A percentile compares a stretch with the other conserved stretches of the same genome.
Conservation (phyloP, 1,140 invertebrate species). For the Caenorhabditis brenneri region DNA sequence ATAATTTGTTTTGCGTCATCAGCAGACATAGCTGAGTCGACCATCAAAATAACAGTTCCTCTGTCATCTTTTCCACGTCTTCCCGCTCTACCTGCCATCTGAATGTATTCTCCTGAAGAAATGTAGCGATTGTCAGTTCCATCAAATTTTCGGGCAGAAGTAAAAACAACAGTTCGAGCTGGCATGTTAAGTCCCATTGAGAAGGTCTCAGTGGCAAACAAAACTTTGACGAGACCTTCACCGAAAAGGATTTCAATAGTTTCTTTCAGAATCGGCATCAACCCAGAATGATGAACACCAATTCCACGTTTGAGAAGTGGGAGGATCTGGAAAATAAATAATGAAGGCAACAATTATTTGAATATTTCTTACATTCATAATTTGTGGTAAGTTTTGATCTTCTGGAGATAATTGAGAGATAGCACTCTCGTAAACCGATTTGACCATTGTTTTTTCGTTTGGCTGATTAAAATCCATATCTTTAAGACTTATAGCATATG, state of each 20-base stretch:
- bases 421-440: slow-evolving; percentile 96
- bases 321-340: slow-evolving; percentile 75
- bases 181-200: slow-evolving; percentile 99
- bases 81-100: slow-evolving; percentile 98
- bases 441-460: slow-evolving; percentile 90
- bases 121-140: slow-evolving; percentile 92
- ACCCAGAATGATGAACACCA: slow-evolving; percentile 92
- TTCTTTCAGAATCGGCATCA: slow-evolving; percentile 96
- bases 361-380: slow-evolving; percentile 78
- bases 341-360: not conserved
- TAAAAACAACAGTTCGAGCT: slow-evolving; percentile 96
- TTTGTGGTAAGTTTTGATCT: slow-evolving; percentile 89
- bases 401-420: slow-evolving; percentile 93
- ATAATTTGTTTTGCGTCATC: slow-evolving; percentile 83
- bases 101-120: slow-evolving; percentile 97
- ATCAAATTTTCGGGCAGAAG: slow-evolving; percentile 92
- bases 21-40: slow-evolving; percentile 93
- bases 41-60: slow-evolving; percentile 97
- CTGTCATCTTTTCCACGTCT: slow-evolving; percentile 94
- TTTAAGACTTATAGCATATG: slow-evolving; percentile 92
- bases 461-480: slow-evolving; percentile 91
- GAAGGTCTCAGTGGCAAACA: slow-evolving; percentile 99
- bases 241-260: slow-evolving; percentile 98
- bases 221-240: slow-evolving; percentile 88
- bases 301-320: slow-evolving; percentile 91